Conservation (phyloP, 2,113 vertebrate genomes). For the Antigone vipio region DNA sequence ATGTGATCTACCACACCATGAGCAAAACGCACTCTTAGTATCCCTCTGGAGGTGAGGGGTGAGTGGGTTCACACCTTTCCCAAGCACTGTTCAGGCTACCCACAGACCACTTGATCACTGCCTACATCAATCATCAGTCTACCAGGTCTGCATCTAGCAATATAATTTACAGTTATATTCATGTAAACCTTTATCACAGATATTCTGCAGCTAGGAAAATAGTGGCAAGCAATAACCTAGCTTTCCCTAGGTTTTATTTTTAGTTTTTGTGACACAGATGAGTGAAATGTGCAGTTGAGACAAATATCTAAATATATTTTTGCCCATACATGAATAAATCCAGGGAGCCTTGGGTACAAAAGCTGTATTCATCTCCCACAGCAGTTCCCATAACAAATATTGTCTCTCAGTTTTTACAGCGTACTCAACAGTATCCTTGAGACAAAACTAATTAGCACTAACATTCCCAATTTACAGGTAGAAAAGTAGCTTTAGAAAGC, state of each 20-base stretch:
- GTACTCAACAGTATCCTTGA: not conserved
- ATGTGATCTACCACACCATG: not conserved
- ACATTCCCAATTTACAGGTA: not conserved
- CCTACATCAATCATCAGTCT: not conserved
- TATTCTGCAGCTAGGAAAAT: not conserved
- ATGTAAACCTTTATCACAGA: not conserved
- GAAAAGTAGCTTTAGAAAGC: not conserved
- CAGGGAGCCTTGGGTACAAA: not conserved
- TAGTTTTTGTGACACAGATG: slow-evolving; percentile 1
- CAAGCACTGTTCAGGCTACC: not conserved
- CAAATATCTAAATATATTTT: slow-evolving; percentile 9
- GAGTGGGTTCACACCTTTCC: not conserved
- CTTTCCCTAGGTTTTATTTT: not conserved
- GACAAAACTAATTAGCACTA: not conserved
- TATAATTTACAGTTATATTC: not conserved
- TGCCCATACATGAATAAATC: not conserved
- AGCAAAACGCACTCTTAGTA: not conserved
- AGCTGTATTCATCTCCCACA: not conserved
- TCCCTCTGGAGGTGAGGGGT: not conserved
- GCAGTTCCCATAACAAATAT: not conserved
- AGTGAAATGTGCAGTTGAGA: not conserved
- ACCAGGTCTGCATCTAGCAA: not conserved
- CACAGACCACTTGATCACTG: not conserved
- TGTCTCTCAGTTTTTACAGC: not conserved
- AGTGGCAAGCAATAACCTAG: not conserved